Percentiles rank a stretch among this genome's conserved stretches.
phyloP scores from a whole-genome alignment of 2,113 vertebrate genomes.

The Hipposideros armiger region DNA sequence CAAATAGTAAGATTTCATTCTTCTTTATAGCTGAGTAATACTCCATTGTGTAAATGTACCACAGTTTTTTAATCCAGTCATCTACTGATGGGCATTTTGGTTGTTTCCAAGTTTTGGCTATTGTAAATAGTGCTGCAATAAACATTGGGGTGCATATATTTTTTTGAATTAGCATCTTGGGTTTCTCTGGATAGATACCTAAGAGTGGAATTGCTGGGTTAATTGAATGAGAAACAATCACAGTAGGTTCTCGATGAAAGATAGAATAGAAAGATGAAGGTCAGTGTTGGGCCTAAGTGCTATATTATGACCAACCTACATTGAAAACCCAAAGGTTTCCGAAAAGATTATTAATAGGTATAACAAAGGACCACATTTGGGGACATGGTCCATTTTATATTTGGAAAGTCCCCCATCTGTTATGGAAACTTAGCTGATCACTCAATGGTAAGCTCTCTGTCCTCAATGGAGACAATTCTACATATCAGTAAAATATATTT shows the following conservation, averaged over 20 bases:
- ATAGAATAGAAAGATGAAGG: constrained; percentile 14
- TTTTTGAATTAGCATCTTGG: no score
- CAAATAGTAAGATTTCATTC: no score
- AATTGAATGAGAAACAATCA: constrained; percentile 47
- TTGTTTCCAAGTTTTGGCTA: no score
- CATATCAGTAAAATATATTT: not conserved
- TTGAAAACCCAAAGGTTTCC: constrained; percentile 47
- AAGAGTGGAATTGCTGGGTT: not conserved
- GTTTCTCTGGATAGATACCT: no score
- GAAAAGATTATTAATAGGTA: constrained; percentile 22
- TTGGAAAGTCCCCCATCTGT: not conserved
- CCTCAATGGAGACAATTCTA: not conserved
- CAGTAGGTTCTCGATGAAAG: constrained; percentile 51
- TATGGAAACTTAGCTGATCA: constrained; percentile 16
- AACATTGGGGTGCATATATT: no score
- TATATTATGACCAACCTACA: not conserved
- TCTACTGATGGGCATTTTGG: no score
- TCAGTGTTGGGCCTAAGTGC: not conserved
- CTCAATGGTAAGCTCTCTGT: not conserved
- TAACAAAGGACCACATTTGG: not conserved
- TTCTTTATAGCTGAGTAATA: no score
- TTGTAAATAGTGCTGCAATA: no score
- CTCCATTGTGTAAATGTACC: no score
- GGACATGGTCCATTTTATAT: not conserved
- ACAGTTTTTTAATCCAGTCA: no score